Conservation (phyloP, 1,140 invertebrate genomes). For the Leucophenga varia region DNA sequence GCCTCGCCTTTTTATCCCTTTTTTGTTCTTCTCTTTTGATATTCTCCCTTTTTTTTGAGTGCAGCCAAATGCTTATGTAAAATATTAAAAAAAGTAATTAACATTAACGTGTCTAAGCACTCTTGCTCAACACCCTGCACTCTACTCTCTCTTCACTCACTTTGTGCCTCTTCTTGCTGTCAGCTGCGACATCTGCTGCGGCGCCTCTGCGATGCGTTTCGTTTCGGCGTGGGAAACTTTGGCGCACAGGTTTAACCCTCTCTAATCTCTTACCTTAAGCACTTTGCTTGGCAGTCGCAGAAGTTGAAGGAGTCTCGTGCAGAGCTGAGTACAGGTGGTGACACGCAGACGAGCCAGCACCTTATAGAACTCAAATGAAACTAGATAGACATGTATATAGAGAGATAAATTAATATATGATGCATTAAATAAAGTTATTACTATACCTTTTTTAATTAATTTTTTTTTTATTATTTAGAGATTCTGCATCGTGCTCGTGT, state of each 20-base stretch:
- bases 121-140: conserved; percentile 16
- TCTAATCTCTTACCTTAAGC: conserved; percentile 39
- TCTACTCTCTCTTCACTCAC: neutral
- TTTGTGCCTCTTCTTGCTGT: conserved; percentile 12
- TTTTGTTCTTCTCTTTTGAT: conserved; percentile 2
- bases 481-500: too few relatives aligned
- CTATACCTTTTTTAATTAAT: too few relatives aligned
- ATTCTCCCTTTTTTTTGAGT: conserved; percentile 11
- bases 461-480: too few relatives aligned
- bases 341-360: conserved; percentile 31
- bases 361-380: too few relatives aligned
- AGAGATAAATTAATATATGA: too few relatives aligned
- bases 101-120: conserved; percentile 37
- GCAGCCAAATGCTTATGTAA: conserved; percentile 31
- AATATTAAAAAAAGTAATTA: conserved; percentile 44
- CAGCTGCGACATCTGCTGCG: conserved; percentile 19
- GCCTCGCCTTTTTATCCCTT: conserved; percentile 17
- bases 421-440: too few relatives aligned
- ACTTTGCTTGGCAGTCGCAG: too few relatives aligned
- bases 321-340: conserved; percentile 15
- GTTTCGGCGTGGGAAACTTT: conserved; percentile 37
- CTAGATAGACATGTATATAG: too few relatives aligned
- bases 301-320: too few relatives aligned
- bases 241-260: conserved; percentile 26
- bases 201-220: neutral